Conservation (phyloP, 1,140 invertebrate species). For the Drosophila jambulina region DNA sequence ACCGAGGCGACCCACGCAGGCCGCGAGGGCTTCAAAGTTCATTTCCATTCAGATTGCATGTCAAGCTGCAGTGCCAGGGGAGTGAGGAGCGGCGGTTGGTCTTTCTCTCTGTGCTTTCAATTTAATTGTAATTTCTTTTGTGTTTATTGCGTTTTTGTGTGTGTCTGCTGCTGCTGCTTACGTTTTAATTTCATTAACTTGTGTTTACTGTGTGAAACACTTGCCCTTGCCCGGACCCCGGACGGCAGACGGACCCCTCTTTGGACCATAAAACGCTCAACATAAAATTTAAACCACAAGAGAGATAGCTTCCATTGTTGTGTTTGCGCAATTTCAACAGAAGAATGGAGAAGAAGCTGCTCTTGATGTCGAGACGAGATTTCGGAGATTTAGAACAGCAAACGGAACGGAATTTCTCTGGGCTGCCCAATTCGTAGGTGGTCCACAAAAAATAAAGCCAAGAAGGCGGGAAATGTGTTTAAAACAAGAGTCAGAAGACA, state of each 20-base stretch:
- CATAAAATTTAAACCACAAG: conserved; percentile 69
- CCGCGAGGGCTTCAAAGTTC: conserved; percentile 59
- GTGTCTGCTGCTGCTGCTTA: conserved; percentile 64
- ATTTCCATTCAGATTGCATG: conserved; percentile 80
- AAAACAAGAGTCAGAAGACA: neutral
- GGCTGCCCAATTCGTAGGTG: conserved; percentile 48
- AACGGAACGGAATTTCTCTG: conserved; percentile 47
- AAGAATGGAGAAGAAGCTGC: conserved; percentile 51
- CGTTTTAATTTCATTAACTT: conserved; percentile 82
- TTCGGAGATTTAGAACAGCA: conserved; percentile 58
- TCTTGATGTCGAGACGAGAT: conserved; percentile 70
- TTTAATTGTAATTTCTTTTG: conserved; percentile 83
- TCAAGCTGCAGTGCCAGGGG: conserved; percentile 37
- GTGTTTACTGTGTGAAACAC: conserved; percentile 81
- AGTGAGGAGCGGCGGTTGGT: conserved; percentile 11
- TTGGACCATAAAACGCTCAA: conserved; percentile 57
- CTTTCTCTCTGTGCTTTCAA: conserved; percentile 68
- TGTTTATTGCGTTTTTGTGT: conserved; percentile 75
- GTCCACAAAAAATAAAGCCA: conserved; percentile 31
- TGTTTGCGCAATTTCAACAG: conserved; percentile 59
- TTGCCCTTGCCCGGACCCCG: conserved; percentile 42
- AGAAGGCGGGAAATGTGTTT: neutral
- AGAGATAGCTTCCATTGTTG: conserved; percentile 37
- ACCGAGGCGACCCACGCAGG: conserved; percentile 61
- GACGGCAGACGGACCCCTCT: neutral